A percentile compares a stretch with the other conserved stretches of the same genome.
Evolutionary conservation across 1,140 invertebrate species (phyloP).

Genomic region (Gyrodactylus salaris): DNA sequence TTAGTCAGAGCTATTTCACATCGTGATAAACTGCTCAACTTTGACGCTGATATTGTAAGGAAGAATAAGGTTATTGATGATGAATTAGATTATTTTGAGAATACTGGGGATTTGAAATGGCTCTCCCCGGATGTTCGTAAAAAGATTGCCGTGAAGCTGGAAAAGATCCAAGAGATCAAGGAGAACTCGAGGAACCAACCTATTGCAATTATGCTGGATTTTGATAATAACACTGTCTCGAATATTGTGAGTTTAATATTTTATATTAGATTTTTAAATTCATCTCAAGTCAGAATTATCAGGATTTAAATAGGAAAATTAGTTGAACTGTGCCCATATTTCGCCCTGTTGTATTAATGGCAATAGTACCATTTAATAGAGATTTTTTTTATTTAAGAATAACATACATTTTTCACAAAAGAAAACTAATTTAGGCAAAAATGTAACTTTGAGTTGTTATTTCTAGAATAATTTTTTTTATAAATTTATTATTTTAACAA

Average conservation of each 20-base stretch:
- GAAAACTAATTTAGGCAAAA: too few species aligned
- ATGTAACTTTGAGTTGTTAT: too few species aligned
- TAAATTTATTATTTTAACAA: too few species aligned
- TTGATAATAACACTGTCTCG: not conserved
- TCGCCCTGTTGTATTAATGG: too few species aligned
- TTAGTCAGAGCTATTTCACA: conserved; percentile 8
- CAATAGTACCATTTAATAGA: too few species aligned
- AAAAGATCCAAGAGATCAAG: not conserved
- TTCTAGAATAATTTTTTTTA: too few species aligned
- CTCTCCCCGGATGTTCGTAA: not conserved
- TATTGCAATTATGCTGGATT: not conserved
- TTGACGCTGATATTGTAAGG: conserved; percentile 43
- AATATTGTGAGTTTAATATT: not conserved
- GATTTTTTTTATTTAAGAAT: too few species aligned
- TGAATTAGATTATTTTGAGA: conserved; percentile 58
- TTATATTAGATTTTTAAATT: too few species aligned
- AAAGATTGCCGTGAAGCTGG: conserved; percentile 4
- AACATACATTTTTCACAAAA: too few species aligned
- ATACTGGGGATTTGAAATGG: conserved; percentile 24
- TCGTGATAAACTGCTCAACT: conserved; percentile 33
- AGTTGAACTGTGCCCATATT: too few species aligned
- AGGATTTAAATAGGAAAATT: too few species aligned
- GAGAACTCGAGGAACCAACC: not conserved
- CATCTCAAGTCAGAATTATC: too few species aligned
- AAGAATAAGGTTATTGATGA: conserved; percentile 68